These are phyloP conservation scores for Microctonus aethiopoides DNA, from an alignment of 2,888 invertebrate species.

Conservation along the genomic window DNA sequence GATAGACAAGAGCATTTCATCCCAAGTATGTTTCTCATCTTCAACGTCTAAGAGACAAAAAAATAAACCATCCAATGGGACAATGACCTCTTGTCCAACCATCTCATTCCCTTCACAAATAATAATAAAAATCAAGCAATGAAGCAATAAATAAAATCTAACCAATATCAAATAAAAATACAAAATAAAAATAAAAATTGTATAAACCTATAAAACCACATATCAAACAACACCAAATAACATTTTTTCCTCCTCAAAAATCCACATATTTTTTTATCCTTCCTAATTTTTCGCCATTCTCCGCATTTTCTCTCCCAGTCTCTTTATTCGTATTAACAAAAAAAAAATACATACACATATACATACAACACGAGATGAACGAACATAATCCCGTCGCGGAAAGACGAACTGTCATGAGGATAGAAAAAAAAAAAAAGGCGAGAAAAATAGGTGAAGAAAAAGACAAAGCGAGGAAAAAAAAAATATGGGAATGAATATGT, in stretches of 20 bases:
- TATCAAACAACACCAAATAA: background rate
- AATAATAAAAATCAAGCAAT: background rate
- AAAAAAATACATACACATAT: background rate
- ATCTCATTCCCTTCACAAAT: constrained; percentile 1
- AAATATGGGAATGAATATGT: constrained; percentile 28
- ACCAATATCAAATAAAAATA: background rate
- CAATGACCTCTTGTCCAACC: constrained; percentile 24
- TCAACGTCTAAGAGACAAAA: constrained; percentile 22
- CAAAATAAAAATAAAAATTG: background rate
- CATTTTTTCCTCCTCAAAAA: background rate
- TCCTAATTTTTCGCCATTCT: background rate
- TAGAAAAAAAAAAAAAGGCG: constrained; percentile 16
- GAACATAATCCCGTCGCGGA: constrained; percentile 36
- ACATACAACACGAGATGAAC: constrained; percentile 29
- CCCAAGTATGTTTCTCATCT: constrained; percentile 22
- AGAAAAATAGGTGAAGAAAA: constrained; percentile 35
- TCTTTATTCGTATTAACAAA: background rate
- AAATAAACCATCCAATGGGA: constrained; percentile 30
- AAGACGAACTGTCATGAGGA: constrained; percentile 30
- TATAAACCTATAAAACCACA: too few relatives aligned
- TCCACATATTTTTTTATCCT: background rate
- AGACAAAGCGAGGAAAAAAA: constrained; percentile 32
- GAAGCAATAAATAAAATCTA: constrained; percentile 1
- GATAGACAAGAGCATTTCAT: constrained; percentile 31
- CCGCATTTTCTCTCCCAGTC: background rate